Conservation (phyloP, 2,113 vertebrate genomes). For the Seriola dumerili region DNA sequence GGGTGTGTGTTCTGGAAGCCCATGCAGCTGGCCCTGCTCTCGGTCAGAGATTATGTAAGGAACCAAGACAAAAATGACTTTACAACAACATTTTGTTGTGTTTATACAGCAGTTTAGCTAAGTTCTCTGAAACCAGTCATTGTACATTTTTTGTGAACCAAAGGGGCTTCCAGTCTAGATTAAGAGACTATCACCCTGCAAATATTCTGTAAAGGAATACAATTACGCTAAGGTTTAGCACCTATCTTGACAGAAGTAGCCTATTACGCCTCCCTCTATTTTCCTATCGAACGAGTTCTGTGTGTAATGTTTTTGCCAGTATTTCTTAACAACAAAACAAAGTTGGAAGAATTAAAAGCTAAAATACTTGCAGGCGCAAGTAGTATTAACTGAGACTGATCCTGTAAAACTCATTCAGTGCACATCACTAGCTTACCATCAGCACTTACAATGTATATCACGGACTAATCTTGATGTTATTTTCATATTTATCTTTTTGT, state of each 20-base stretch:
- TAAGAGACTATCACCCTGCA: neutral
- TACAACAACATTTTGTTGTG: neutral
- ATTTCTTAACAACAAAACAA: neutral
- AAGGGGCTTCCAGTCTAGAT: slow-evolving; percentile 1
- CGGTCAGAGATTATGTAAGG: slow-evolving; percentile 44
- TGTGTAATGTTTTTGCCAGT: slow-evolving; percentile 8
- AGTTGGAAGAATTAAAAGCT: neutral
- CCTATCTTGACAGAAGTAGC: neutral
- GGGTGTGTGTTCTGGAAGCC: neutral
- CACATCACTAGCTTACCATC: neutral
- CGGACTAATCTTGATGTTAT: slow-evolving; percentile 8
- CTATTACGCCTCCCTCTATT: neutral
- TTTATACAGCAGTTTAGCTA: slow-evolving; percentile 3
- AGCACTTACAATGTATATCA: neutral
- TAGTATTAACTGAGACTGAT: neutral
- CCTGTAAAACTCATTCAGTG: neutral
- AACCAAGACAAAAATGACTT: neutral
- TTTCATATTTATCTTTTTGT: slow-evolving; percentile 50
- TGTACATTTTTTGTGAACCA: slow-evolving; percentile 9
- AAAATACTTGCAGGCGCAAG: slow-evolving; percentile 3
- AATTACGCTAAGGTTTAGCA: neutral
- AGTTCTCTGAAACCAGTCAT: neutral
- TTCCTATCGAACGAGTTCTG: neutral
- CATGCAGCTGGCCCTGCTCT: slow-evolving; percentile 38
- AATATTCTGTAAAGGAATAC: neutral